A percentile compares a stretch with the other conserved stretches of the same genome.
Conservation (phyloP, 1,140 invertebrate genomes). For the Megathymus violae region DNA sequence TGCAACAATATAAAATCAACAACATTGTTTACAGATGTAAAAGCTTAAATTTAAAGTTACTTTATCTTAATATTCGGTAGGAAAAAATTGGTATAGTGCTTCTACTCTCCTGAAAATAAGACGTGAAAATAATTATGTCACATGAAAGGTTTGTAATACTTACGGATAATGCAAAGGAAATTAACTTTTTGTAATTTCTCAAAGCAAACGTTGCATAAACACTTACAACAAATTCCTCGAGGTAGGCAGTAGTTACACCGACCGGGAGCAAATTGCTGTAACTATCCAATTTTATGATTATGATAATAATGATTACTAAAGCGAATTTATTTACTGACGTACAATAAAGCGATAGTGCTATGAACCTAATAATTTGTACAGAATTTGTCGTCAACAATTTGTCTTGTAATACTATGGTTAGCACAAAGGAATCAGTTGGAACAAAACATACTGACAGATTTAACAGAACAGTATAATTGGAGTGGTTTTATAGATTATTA, state of each 20-base stretch:
- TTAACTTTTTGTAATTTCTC: slow-evolving; percentile 15
- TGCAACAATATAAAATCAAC: too few relatives aligned
- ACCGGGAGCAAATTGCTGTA: slow-evolving; percentile 29
- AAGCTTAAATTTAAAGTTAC: too few relatives aligned
- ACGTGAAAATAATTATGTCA: neutral
- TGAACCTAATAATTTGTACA: slow-evolving; percentile 5
- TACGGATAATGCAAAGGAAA: slow-evolving; percentile 3
- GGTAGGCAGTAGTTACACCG: slow-evolving; percentile 17
- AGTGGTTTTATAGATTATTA: too few relatives aligned
- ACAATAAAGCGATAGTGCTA: slow-evolving; percentile 7
- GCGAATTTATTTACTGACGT: slow-evolving; percentile 12
- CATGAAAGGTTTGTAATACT: neutral
- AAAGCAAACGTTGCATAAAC: slow-evolving; percentile 27
- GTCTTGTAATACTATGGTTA: neutral
- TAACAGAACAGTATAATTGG: too few relatives aligned
- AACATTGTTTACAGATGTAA: too few relatives aligned
- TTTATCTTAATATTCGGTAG: too few relatives aligned
- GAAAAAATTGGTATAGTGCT: too few relatives aligned
- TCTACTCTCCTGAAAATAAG: neutral
- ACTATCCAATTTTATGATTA: slow-evolving; percentile 31
- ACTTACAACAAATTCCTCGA: slow-evolving; percentile 28
- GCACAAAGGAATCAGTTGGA: neutral
- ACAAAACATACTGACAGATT: too few relatives aligned
- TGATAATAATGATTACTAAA: slow-evolving; percentile 22
- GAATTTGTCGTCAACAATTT: neutral